These are phyloP conservation scores for Hoplias malabaricus DNA, from an alignment of 2,113 vertebrate species.

Conservation along the genomic window DNA sequence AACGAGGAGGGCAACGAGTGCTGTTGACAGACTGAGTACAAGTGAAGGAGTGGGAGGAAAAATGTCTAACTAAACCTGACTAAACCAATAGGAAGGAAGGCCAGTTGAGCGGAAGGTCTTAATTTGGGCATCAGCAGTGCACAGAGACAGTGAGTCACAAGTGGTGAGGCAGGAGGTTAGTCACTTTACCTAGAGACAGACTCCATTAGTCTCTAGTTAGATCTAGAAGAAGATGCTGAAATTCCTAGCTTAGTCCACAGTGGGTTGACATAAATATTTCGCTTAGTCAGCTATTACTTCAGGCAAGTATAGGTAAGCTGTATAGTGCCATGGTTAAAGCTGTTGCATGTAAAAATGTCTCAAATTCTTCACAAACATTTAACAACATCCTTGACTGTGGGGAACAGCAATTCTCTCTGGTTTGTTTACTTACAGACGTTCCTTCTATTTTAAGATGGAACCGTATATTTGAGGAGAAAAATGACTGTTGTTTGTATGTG, in stretches of 20 bases:
- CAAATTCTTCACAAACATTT: no score
- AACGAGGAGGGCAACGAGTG: neutral
- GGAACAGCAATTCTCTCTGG: no score
- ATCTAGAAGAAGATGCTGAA: neutral
- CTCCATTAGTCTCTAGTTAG: neutral
- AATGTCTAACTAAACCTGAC: conserved; percentile 14
- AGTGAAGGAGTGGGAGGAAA: conserved; percentile 21
- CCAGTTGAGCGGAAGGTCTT: conserved; percentile 36
- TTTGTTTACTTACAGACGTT: no score
- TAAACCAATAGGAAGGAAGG: conserved; percentile 22
- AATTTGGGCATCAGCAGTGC: conserved; percentile 47
- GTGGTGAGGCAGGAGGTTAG: conserved; percentile 39
- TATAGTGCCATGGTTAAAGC: no score
- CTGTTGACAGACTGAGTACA: neutral
- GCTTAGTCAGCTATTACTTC: no score
- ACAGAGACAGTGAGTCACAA: conserved; percentile 39
- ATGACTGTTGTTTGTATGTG: no score
- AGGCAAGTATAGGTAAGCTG: no score
- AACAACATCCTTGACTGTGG: no score
- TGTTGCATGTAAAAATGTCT: no score
- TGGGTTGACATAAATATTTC: neutral
- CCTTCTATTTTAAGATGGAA: no score
- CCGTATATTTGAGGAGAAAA: no score
- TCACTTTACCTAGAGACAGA: conserved; percentile 7
- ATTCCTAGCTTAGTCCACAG: neutral